Conservation (phyloP, 2,113 vertebrate genomes). For the Zosterops pallidus region DNA sequence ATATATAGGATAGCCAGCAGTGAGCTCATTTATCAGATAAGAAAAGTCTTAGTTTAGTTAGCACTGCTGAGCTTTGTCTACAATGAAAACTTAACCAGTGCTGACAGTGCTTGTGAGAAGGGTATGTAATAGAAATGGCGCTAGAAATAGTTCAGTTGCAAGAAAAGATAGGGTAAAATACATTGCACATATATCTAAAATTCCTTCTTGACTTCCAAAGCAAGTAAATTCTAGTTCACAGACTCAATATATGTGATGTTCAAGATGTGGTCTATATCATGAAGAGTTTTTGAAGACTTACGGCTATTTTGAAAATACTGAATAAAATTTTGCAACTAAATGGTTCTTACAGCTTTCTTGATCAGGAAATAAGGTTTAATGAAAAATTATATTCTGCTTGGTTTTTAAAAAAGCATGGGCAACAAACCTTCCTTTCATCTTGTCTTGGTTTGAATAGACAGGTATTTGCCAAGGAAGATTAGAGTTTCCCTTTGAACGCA, state of each 20-base stretch:
- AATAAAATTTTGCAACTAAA: neutral
- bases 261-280: neutral
- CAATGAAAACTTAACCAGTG: neutral
- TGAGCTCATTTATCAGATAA: neutral
- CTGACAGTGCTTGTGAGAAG: neutral
- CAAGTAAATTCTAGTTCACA: neutral
- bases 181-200: neutral
- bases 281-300: neutral
- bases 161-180: neutral
- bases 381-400: neutral
- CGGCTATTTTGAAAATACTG: neutral
- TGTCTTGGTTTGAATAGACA: too few species aligned
- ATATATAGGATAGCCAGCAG: neutral
- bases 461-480: too few species aligned
- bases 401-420: neutral
- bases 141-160: neutral
- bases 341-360: neutral
- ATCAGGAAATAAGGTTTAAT: neutral
- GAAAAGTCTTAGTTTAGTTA: neutral
- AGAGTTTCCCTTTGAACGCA: too few species aligned
- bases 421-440: neutral
- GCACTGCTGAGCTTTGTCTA: neutral
- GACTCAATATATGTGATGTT: neutral
- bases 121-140: fast-evolving
- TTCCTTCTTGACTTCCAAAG: neutral